Percentiles rank a stretch among this genome's conserved stretches.
These are phyloP conservation scores for Malurus elegans DNA, from an alignment of 2,113 vertebrate species.

Conservation along the genomic window DNA sequence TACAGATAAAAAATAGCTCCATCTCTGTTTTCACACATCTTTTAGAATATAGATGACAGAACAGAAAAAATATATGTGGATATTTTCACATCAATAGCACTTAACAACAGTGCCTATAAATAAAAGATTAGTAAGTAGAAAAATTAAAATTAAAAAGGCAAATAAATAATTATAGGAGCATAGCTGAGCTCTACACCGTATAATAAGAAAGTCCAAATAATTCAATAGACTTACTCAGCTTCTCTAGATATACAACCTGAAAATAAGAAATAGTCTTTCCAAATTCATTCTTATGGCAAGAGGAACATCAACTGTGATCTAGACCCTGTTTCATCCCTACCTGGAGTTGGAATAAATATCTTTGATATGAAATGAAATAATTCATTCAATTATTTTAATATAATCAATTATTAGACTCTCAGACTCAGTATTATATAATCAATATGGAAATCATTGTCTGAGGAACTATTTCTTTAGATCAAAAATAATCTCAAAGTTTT, in stretches of 20 bases:
- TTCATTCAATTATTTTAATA: not conserved
- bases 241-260: not conserved
- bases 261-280: not conserved
- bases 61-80: not conserved
- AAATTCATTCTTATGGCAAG: not conserved
- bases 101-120: not conserved
- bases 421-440: not conserved
- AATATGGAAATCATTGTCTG: not conserved
- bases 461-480: not conserved
- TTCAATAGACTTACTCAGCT: not conserved
- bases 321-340: not conserved
- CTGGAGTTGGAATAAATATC: not conserved
- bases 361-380: not conserved
- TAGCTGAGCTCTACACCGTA: not conserved
- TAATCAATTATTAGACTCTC: not conserved
- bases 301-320: not conserved
- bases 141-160: not conserved
- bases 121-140: not conserved
- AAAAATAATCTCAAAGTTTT: not conserved
- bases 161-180: not conserved
- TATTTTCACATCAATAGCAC: not conserved
- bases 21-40: not conserved
- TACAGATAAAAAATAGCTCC: not conserved
- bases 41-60: not conserved
- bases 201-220: not conserved